phyloP scores from a whole-genome alignment of 2,113 vertebrate species.

The Chaenogobius annularis region DNA sequence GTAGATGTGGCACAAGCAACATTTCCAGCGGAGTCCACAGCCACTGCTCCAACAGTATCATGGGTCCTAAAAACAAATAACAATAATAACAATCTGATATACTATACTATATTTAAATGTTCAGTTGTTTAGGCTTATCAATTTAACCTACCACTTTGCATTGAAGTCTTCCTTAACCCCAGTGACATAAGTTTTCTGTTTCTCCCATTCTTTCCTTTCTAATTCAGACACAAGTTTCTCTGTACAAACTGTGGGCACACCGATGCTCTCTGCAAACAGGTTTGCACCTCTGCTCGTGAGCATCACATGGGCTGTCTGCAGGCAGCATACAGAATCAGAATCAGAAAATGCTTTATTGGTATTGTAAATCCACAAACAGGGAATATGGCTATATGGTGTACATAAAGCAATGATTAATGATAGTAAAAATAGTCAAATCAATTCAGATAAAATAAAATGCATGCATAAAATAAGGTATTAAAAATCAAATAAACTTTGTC shows the following conservation, averaged over 20 bases:
- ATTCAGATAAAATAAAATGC: too few species aligned
- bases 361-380: too few species aligned
- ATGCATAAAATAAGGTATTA: too few species aligned
- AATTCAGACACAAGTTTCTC: constrained; percentile 65
- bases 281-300: constrained; percentile 73
- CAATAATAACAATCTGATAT: not conserved
- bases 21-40: constrained; percentile 74
- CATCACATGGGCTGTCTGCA: constrained; percentile 74
- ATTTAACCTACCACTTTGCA: constrained; percentile 56
- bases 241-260: constrained; percentile 58
- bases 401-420: not conserved
- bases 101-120: not conserved
- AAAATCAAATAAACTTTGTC: too few species aligned
- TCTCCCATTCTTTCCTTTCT: constrained; percentile 73
- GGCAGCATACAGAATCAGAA: constrained; percentile 6
- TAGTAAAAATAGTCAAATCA: not conserved
- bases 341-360: too few species aligned
- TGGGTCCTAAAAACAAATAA: constrained; percentile 63
- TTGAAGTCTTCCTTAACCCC: constrained; percentile 74
- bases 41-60: constrained; percentile 78
- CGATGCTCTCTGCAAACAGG: constrained; percentile 74
- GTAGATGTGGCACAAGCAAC: constrained; percentile 82
- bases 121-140: not conserved
- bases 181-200: constrained; percentile 61
- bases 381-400: too few species aligned